Evolutionary conservation across 2,797 vertebrate genomes (phyloP), one percentile per base, ranked within the genome.

Genomic region (Lithobates pipiens): DNA sequence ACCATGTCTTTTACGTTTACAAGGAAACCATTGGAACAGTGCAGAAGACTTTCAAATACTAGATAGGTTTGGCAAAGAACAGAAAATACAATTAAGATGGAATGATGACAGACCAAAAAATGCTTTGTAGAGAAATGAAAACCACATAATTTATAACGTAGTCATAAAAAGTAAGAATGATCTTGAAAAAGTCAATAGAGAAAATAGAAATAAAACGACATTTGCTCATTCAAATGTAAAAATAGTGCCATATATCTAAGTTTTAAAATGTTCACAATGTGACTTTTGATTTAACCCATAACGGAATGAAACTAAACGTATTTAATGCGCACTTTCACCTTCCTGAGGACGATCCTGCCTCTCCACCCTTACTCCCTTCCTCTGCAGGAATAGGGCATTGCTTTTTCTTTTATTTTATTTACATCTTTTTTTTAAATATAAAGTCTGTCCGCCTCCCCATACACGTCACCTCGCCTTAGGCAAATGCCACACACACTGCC

Each of bases 11-110:
- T 69, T 76, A 76, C 32, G 63, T 81, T 81, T 86, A 71, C 77
- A 76, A 84, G 75, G 67, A 75, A 69, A 46, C 72, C 32, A 71
- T 86, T 76, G 72, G 63, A 70, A 86, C 32, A 71, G 34, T 61
- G 54, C 72, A 86, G 46, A 82, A 63, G 13, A 13, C 65, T 81
- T 76, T 86, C 65, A 86, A 76, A 81, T 46, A 76, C 46, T 69
- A 71, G 72, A 70, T 77, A 76, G 72, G 65, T 82, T 86, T 86
- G 84, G 84, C 84, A 86, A 50, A 42, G 42, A 81, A 65, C 34
- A 61, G 34, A 82, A 86, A 86, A 86, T 82, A 77, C 84, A 86
- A 86, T 82, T 86, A 81, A 76, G 46, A 80, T 82, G 73, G 84
- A 81, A 76, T 61, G 73, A 86, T 82, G 84, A 86, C 73, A 86